phyloP scores from a whole-genome alignment of 2,797 vertebrate genomes.

The Paedocypris micromegethes region DNA sequence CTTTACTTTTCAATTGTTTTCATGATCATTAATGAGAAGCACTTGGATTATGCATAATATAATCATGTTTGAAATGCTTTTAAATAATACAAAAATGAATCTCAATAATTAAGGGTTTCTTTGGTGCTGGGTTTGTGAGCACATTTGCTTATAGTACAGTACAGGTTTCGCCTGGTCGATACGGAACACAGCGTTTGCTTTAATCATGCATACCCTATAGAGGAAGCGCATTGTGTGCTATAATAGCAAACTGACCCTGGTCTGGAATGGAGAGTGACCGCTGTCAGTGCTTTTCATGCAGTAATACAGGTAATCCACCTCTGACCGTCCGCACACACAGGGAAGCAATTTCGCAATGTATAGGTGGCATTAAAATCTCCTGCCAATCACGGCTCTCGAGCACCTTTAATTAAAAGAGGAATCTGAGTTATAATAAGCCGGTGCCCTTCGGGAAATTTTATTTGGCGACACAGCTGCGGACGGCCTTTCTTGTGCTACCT shows the following conservation, averaged over 20 bases:
- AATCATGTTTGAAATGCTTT: no score
- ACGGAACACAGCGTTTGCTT: conserved; percentile 13
- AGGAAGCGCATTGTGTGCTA: conserved; percentile 3
- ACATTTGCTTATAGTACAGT: background rate
- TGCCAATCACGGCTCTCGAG: conserved; percentile 49
- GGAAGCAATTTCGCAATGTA: conserved; percentile 49
- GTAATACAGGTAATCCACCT: conserved; percentile 37
- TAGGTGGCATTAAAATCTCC: conserved; percentile 49
- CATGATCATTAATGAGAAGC: no score
- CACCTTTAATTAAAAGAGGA: conserved; percentile 62
- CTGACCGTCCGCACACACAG: conserved; percentile 30
- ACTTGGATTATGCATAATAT: no score
- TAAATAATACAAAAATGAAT: no score
- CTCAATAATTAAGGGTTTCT: no score
- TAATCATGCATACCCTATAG: conserved; percentile 20
- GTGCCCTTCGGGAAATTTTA: conserved; percentile 50
- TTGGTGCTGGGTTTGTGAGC: no score
- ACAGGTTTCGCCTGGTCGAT: conserved; percentile 12
- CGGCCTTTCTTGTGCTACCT: conserved; percentile 44
- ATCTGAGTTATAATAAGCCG: conserved; percentile 46
- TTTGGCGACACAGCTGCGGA: conserved; percentile 54
- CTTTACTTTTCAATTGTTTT: no score
- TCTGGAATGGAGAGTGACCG: conserved; percentile 13
- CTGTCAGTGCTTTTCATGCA: conserved; percentile 20
- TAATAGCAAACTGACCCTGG: conserved; percentile 3